Evolutionary conservation across 1,140 invertebrate genomes (phyloP), one percentile per base, ranked within the genome.

Genomic region (Ladona fulva): DNA sequence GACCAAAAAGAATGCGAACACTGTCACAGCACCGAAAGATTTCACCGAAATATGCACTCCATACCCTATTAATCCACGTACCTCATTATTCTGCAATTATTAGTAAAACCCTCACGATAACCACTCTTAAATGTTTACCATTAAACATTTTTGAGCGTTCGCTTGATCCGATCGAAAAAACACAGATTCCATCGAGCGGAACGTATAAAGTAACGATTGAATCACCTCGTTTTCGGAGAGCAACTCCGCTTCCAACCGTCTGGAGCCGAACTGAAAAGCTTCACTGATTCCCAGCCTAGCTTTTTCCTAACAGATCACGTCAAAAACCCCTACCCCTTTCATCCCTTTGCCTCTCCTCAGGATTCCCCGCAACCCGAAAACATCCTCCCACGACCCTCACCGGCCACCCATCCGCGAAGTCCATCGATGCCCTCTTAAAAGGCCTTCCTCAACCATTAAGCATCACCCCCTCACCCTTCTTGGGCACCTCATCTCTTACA

Each of bases 191-290:
- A 37, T 8, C 29, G 8, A 37, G 29, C 29, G 29, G 29, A 37
- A 8, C 1, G 3, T 5, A 1, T 5, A 8, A 8, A 37, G 29
- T 37, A 37, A 8, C 29, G 8, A 37, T 37, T 37, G 29, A 37
- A 37, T 37, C 29, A 8, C 29, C 8, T 5, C 29, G 29, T 37
- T 66, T 66, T 66, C 52, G n/a, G 16, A 66, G 52, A 22, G n/a
- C 52, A 66, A 66, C 52, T 16, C n/a, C 52, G n/a, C 52, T 16
- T 22, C 52, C 14, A 19, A 66, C 52, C 52, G 52, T 66, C 52
- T 22, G 52, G n/a, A 66, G 52, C 52, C 52, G 52, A 66, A 66
- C 52, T 66, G 52, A 66, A 66, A 66, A 66, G 52, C 52, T 66
- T 22, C 52, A 66, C 52, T 66, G 52, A 66, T 66, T 66, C 52